Evolutionary conservation across 2,113 vertebrate genomes (phyloP).

Genomic region (Bufo gargarizans): DNA sequence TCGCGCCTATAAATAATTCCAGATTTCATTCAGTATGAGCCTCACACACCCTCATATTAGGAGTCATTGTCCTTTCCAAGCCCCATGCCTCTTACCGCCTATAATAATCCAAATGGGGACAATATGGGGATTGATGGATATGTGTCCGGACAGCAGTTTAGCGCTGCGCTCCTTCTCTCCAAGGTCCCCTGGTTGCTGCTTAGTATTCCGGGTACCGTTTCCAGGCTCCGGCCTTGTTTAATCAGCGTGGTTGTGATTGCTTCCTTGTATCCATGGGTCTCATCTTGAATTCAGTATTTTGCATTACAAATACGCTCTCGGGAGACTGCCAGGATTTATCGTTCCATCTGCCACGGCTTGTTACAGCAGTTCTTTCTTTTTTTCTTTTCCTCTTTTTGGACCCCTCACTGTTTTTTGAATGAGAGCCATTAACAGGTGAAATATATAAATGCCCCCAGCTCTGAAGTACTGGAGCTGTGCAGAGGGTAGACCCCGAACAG

Average conservation of each 20-base stretch:
- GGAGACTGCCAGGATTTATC: constrained; percentile 68
- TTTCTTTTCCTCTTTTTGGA: constrained; percentile 45
- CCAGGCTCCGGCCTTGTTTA: constrained; percentile 71
- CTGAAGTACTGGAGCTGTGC: not conserved
- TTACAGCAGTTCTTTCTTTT: constrained; percentile 59
- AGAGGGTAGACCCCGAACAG: not conserved
- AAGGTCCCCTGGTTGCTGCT: constrained; percentile 65
- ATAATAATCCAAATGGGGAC: constrained; percentile 55
- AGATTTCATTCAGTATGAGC: not conserved
- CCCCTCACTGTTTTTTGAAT: constrained; percentile 52
- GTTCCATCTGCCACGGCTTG: constrained; percentile 72
- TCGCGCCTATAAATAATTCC: constrained; percentile 17
- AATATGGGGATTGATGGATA: constrained; percentile 3
- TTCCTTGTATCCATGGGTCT: constrained; percentile 70
- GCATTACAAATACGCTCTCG: constrained; percentile 75
- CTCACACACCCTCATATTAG: not conserved
- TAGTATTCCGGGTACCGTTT: constrained; percentile 62
- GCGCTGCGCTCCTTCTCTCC: constrained; percentile 46
- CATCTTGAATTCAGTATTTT: constrained; percentile 73
- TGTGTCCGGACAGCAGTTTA: not conserved
- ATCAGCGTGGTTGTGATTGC: constrained; percentile 76
- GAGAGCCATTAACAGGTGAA: constrained; percentile 65
- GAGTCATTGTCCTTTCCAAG: not conserved
- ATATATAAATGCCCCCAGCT: constrained; percentile 5
- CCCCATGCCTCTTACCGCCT: not conserved